Evolutionary conservation across 2,888 invertebrate genomes (phyloP).

Genomic region (Ctenicera cuprea): DNA sequence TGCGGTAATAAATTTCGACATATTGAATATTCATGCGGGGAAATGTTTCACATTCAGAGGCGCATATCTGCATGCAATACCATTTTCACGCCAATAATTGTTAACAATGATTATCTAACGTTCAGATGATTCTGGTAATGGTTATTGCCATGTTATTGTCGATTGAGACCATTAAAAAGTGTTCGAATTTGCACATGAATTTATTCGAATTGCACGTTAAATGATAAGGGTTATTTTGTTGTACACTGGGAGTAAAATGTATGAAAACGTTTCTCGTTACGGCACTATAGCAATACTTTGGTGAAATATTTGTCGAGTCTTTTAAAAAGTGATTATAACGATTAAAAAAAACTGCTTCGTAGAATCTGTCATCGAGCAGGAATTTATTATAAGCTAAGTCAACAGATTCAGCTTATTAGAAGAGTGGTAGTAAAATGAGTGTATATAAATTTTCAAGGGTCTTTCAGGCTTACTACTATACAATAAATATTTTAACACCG

Average conservation of each 20-base stretch:
- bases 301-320: too few species aligned
- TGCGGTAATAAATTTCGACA: constrained; percentile 10
- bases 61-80: constrained; percentile 23
- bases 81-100: constrained; percentile 35
- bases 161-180: constrained; percentile 19
- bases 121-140: constrained; percentile 17
- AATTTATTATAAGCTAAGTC: too few species aligned
- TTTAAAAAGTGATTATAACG: too few species aligned
- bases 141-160: constrained; percentile 27
- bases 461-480: too few species aligned
- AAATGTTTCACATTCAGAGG: constrained; percentile 22
- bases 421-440: too few species aligned
- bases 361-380: too few species aligned
- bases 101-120: constrained; percentile 32
- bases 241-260: constrained; percentile 13
- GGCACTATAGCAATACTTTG: too few species aligned
- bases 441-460: too few species aligned
- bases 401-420: too few species aligned
- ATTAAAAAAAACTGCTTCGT: too few species aligned
- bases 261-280: too few species aligned
- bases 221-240: constrained; percentile 16
- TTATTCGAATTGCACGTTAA: constrained; percentile 14
- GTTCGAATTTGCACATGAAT: constrained; percentile 30
- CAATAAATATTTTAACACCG: too few species aligned
- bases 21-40: constrained; percentile 23